A percentile compares a stretch with the other conserved stretches of the same genome.
Evolutionary conservation across 1,140 invertebrate genomes (phyloP).

Genomic region (Oreohelix idahoensis): DNA sequence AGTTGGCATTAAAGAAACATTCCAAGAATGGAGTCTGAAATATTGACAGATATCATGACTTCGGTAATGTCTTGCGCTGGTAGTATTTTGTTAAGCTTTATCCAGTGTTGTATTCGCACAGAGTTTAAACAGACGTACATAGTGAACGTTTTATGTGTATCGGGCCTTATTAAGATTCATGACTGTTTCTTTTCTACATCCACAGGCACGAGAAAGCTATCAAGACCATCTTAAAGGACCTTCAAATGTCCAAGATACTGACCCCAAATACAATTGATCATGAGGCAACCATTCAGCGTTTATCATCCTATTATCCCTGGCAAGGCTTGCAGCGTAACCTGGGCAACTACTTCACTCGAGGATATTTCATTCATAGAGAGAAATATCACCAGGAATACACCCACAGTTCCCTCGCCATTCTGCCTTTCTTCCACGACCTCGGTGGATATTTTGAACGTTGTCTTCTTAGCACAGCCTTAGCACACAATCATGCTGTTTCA

Average conservation of each 20-base stretch:
- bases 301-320: background rate
- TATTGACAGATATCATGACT: background rate
- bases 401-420: background rate
- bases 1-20: too few relatives aligned
- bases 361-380: background rate
- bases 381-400: slow-evolving; percentile 22
- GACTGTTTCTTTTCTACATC: background rate
- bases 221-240: background rate
- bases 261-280: background rate
- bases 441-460: background rate
- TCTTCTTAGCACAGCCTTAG: background rate
- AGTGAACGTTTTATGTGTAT: too few relatives aligned
- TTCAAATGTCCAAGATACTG: background rate
- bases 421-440: slow-evolving; percentile 7
- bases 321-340: background rate
- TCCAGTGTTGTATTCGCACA: background rate
- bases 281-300: background rate
- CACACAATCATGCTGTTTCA: slow-evolving; percentile 10
- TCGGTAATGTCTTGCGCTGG: background rate
- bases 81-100: background rate
- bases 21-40: background rate
- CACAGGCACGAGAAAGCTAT: background rate
- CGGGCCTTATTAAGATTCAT: background rate
- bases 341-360: slow-evolving; percentile 8
- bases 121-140: background rate